Evolutionary conservation across 2,113 vertebrate species (phyloP), one percentile per base, ranked within the genome.

Genomic region (Octodon degus): DNA sequence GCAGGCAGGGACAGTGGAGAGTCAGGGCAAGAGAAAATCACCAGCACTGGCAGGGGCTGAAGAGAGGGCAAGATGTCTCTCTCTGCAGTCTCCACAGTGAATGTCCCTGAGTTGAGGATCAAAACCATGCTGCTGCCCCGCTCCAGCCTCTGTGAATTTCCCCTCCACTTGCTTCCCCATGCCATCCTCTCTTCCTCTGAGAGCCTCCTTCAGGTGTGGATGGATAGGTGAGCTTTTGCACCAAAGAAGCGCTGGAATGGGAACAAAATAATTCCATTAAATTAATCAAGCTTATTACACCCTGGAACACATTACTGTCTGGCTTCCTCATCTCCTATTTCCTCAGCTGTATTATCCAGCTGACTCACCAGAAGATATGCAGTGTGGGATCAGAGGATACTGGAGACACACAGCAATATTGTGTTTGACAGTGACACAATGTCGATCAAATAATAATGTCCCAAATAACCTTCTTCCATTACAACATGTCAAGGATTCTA

Each of bases 301-400:
- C 24, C 7, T 43, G 63, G 72, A 89, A 92, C 34, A 79, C 16
- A 68, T 83, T 50, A 87, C 76, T 91, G 4, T 70, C 47, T 43
- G 89, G 30, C 70, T 70, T 92, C 34, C 63, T 90, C 25, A 34
- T 50, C 30, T 86, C 53, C 1, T 62, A 34, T 94, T 93, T 93
- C 32, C 70, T 93, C 63, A 87, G 80, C 17, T 80, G 7, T 81
- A 32, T 77, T 80, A 12, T 81, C 63, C 34, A 72, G 4, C 7
- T 47, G 83, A 81, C 85, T 91, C 67, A 68, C 9, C 27, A 90
- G 90, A 93, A 92, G 43, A n/a, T 93, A 67, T 37, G 32, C 47
- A 92, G 63, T 58, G 63, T 58, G 16, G 77, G 22, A 84, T 93
- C 72, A 94, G 34, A 82, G 76, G 60, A 70, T 55, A 90, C 40